Percentiles rank a stretch among this genome's conserved stretches.
phyloP scores from a whole-genome alignment of 2,797 vertebrate genomes.

The Rhinella marina region DNA sequence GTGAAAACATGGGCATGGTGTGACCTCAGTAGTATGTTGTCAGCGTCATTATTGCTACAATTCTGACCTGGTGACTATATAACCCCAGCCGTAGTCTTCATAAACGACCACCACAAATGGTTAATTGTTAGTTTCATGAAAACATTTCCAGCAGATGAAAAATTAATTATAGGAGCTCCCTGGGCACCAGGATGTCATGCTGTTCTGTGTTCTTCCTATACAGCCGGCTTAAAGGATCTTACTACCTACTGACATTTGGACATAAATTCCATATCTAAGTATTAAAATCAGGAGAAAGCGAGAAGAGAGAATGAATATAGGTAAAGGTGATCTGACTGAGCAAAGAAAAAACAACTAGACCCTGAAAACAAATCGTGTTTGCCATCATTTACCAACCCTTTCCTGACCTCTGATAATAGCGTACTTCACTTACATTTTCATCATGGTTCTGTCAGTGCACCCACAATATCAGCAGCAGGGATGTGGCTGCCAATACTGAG shows the following conservation, averaged over 20 bases:
- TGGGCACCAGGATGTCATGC: slow-evolving; percentile 9
- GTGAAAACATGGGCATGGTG: not conserved
- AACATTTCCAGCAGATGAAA: slow-evolving; percentile 34
- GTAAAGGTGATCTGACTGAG: too few relatives aligned
- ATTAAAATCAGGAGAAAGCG: too few relatives aligned
- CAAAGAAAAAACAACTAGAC: too few relatives aligned
- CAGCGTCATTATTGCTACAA: not conserved
- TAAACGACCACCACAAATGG: not conserved
- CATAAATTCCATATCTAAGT: not conserved
- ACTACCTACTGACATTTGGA: not conserved
- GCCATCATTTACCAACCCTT: too few relatives aligned
- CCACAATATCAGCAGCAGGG: too few relatives aligned
- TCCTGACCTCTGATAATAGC: too few relatives aligned
- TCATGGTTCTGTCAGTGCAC: too few relatives aligned
- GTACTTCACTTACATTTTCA: too few relatives aligned
- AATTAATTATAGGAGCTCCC: slow-evolving; percentile 45
- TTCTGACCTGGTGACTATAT: not conserved
- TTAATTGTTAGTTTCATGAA: not conserved
- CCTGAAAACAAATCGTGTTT: too few relatives aligned
- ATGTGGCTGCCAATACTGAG: too few relatives aligned
- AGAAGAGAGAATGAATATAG: too few relatives aligned
- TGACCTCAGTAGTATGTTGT: not conserved
- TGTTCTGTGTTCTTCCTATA: slow-evolving; percentile 15
- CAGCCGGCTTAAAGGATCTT: not conserved
- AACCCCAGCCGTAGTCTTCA: not conserved